Conservation (phyloP, 2,113 vertebrate genomes). For the Pygathrix nemaeus region DNA sequence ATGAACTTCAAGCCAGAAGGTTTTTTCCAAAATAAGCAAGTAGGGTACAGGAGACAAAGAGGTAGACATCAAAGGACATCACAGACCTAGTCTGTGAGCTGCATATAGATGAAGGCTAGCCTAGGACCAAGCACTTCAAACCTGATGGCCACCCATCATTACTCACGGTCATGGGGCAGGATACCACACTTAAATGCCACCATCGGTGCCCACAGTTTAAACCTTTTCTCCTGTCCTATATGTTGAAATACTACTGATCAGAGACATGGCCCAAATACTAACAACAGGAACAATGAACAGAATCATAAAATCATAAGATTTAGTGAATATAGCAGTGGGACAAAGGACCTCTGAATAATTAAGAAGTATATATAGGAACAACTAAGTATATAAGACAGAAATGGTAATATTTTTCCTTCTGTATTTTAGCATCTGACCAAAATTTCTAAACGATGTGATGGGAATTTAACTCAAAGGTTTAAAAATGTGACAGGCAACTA, state of each 20-base stretch:
- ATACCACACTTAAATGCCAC: background rate
- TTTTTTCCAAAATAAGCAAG: constrained; percentile 45
- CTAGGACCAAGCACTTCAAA: constrained; percentile 11
- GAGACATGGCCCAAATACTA: background rate
- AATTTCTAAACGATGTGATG: background rate
- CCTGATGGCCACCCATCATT: background rate
- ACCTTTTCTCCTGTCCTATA: background rate
- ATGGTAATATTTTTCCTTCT: background rate
- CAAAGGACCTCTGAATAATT: background rate
- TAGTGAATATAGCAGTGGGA: background rate
- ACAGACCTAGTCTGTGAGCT: background rate
- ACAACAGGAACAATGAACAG: background rate
- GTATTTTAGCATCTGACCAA: constrained; percentile 7
- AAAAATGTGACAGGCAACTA: background rate
- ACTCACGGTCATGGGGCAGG: background rate
- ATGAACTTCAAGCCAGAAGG: constrained; percentile 1
- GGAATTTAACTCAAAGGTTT: constrained; percentile 34
- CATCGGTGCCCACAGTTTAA: background rate
- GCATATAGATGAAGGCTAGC: background rate
- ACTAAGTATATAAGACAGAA: background rate
- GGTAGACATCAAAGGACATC: background rate
- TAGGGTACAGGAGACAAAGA: background rate
- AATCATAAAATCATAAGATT: constrained; percentile 1
- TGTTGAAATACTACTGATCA: background rate
- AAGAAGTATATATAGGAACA: constrained; percentile 25